These are phyloP conservation scores for Melieria omissa DNA, from an alignment of 2,888 invertebrate genomes.

Conservation along the genomic window DNA sequence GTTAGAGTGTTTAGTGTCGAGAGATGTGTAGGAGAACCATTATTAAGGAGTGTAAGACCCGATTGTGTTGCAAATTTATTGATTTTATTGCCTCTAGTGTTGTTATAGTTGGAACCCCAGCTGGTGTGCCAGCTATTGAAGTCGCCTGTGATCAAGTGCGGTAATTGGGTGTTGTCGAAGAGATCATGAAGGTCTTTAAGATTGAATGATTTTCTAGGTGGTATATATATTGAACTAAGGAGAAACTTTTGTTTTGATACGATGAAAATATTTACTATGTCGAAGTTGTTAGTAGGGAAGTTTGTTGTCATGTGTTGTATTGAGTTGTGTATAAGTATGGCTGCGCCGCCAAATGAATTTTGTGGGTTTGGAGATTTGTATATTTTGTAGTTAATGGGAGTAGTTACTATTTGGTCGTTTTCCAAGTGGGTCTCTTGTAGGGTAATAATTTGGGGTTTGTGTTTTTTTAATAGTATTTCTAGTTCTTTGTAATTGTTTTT, in stretches of 20 bases:
- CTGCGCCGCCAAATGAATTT: slow-evolving; percentile 29
- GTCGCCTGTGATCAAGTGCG: slow-evolving; percentile 7
- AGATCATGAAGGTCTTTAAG: slow-evolving; percentile 11
- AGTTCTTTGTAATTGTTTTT: slow-evolving; percentile 9
- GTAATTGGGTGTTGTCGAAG: background rate
- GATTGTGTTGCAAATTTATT: slow-evolving; percentile 20
- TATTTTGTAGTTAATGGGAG: slow-evolving; percentile 33
- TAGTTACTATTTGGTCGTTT: slow-evolving; percentile 17
- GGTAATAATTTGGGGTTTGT: slow-evolving; percentile 11
- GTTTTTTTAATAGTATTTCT: background rate
- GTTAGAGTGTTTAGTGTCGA: slow-evolving; percentile 39
- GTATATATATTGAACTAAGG: slow-evolving; percentile 34
- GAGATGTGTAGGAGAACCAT: slow-evolving; percentile 36
- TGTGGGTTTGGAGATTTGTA: slow-evolving; percentile 27
- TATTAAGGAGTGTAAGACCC: slow-evolving; percentile 11
- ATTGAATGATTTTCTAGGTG: slow-evolving; percentile 10
- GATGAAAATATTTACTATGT: slow-evolving; percentile 23
- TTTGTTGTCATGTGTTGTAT: slow-evolving; percentile 28
- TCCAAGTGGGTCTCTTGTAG: slow-evolving; percentile 19
- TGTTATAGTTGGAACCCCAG: slow-evolving; percentile 8
- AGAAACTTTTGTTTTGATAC: slow-evolving; percentile 34
- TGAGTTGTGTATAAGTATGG: slow-evolving; percentile 35
- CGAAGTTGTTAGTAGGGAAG: slow-evolving; percentile 31
- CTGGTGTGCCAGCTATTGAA: slow-evolving; percentile 21
- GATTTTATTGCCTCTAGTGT: slow-evolving; percentile 10